A percentile compares a stretch with the other conserved stretches of the same genome.
phyloP scores from a whole-genome alignment of 2,113 vertebrate genomes.

The Clarias gariepinus region DNA sequence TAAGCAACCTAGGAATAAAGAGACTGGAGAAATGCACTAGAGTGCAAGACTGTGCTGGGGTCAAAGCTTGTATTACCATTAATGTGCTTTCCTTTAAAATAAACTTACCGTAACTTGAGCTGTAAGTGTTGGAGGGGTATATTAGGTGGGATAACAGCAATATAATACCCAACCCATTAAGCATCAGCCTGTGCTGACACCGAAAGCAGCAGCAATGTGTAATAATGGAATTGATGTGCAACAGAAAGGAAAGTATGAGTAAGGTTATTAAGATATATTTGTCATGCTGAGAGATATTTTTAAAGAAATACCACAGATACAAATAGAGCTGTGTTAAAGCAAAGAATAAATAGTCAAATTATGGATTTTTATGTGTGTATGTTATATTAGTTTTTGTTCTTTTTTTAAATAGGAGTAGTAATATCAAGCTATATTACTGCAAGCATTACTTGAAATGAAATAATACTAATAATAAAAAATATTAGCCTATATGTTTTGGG shows the following conservation, averaged over 20 bases:
- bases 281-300: not conserved
- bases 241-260: not conserved
- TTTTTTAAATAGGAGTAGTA: not conserved
- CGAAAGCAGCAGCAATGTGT: not conserved
- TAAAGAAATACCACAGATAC: not conserved
- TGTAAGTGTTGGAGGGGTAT: constrained; percentile 29
- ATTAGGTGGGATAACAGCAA: constrained; percentile 43
- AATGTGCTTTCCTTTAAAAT: constrained; percentile 37
- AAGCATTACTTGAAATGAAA: no score
- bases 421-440: not conserved
- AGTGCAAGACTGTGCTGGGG: constrained; percentile 20
- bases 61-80: constrained; percentile 52
- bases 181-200: constrained; percentile 5
- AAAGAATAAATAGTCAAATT: not conserved
- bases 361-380: not conserved
- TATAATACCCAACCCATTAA: constrained; percentile 33
- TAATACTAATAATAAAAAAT: no score
- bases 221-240: not conserved
- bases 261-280: not conserved
- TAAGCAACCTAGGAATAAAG: not conserved
- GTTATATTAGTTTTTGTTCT: not conserved
- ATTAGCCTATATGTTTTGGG: no score
- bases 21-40: not conserved
- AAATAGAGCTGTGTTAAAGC: not conserved
- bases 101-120: constrained; percentile 33